These are phyloP conservation scores for Dreissena rostriformis DNA, from an alignment of 1,140 invertebrate species.

Conservation along the genomic window DNA sequence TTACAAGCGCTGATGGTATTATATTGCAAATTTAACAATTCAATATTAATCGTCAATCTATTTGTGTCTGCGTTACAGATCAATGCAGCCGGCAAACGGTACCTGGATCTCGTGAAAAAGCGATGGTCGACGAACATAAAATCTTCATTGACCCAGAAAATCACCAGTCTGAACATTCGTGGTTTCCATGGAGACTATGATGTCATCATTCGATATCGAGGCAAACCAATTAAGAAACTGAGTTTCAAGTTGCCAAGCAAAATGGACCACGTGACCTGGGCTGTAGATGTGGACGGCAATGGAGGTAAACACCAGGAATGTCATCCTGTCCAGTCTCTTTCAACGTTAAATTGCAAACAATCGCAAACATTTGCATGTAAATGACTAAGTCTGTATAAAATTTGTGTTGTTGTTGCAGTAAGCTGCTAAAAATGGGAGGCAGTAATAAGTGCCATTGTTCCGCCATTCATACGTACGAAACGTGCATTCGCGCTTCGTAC, in stretches of 20 bases:
- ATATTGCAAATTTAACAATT: no score
- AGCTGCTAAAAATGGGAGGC: no score
- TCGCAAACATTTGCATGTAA: no score
- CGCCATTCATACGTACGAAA: no score
- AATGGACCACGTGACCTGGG: not conserved
- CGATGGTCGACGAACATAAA: constrained; percentile 63
- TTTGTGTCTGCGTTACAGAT: constrained; percentile 43
- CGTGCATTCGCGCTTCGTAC: no score
- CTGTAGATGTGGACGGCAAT: constrained; percentile 11
- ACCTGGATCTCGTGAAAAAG: constrained; percentile 54
- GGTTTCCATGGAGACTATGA: constrained; percentile 67
- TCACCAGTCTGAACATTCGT: constrained; percentile 21
- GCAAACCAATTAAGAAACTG: constrained; percentile 48
- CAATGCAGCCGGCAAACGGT: constrained; percentile 60
- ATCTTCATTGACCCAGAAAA: constrained; percentile 23
- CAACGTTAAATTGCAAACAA: no score
- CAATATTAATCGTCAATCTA: not conserved
- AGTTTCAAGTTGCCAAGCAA: constrained; percentile 37
- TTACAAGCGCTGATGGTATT: no score
- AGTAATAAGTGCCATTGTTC: no score
- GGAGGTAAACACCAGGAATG: not conserved
- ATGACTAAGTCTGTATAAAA: no score
- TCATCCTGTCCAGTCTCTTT: no score
- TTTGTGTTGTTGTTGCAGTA: no score
- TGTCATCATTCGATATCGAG: constrained; percentile 56